phyloP scores from a whole-genome alignment of 2,797 vertebrate genomes.

The Dallia pectoralis region DNA sequence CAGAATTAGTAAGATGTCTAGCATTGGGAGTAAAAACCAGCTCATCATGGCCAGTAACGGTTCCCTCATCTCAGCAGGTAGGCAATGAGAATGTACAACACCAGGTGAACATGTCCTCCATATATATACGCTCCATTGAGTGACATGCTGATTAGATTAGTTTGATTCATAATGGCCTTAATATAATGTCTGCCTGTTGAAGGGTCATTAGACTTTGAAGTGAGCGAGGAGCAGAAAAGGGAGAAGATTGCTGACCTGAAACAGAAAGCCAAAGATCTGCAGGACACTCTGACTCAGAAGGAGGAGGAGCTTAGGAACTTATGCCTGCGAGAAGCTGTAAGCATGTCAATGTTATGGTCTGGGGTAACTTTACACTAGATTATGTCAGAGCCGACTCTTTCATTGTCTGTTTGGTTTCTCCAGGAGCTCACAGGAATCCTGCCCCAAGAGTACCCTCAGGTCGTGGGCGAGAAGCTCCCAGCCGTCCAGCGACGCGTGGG shows the following conservation, averaged over 20 bases:
- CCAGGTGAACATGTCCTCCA: slow-evolving; percentile 10
- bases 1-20: slow-evolving; percentile 79
- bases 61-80: slow-evolving; percentile 94
- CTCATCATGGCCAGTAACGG: slow-evolving; percentile 96
- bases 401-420: slow-evolving; percentile 24
- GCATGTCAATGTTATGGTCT: slow-evolving; percentile 39
- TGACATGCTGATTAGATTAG: slow-evolving; percentile 28
- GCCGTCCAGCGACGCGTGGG: slow-evolving; percentile 85
- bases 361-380: neutral
- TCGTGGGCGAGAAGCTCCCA: slow-evolving; percentile 85
- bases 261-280: slow-evolving; percentile 86
- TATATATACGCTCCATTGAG: neutral
- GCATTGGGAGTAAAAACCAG: slow-evolving; percentile 82
- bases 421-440: slow-evolving; percentile 91
- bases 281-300: slow-evolving; percentile 84
- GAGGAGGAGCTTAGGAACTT: slow-evolving; percentile 91
- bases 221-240: slow-evolving; percentile 88
- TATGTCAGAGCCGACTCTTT: slow-evolving; percentile 14
- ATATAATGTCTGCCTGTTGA: neutral
- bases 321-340: slow-evolving; percentile 92
- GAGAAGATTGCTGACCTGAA: slow-evolving; percentile 92
- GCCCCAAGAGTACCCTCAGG: slow-evolving; percentile 91
- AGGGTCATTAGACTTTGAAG: slow-evolving; percentile 93
- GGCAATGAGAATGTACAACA: slow-evolving; percentile 2
- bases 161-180: neutral